Conservation (phyloP, 2,888 invertebrate genomes). For the Zonitis immaculata region DNA sequence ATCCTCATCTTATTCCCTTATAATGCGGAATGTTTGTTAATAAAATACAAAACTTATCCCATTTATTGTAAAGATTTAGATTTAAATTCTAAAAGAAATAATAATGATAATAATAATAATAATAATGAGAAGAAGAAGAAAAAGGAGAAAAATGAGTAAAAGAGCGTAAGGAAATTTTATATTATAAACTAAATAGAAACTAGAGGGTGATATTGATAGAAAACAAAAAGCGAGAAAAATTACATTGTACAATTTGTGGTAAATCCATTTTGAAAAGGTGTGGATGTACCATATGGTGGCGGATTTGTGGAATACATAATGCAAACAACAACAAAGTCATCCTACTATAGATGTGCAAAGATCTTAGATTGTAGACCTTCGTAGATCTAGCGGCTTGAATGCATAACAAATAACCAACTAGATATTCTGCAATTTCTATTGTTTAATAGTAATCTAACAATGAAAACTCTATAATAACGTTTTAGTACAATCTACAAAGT, state of each 20-base stretch:
- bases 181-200: conserved; percentile 1
- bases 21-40: conserved; percentile 24
- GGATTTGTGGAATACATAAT: conserved; percentile 46
- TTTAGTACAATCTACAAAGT: neutral
- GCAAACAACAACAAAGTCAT: conserved; percentile 42
- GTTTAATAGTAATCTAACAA: conserved; percentile 41
- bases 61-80: no score
- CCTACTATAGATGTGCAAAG: conserved; percentile 39
- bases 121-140: no score
- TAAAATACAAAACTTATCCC: conserved; percentile 24
- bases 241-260: conserved; percentile 19
- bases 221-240: conserved; percentile 6
- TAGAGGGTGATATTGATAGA: neutral
- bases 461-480: conserved; percentile 26
- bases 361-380: conserved; percentile 40
- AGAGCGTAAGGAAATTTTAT: no score
- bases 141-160: no score
- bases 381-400: conserved; percentile 44
- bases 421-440: conserved; percentile 36
- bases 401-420: conserved; percentile 48
- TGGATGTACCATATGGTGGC: conserved; percentile 40
- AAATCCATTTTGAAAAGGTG: conserved; percentile 35
- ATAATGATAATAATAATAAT: no score
- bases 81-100: no score
- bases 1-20: conserved; percentile 29